These are phyloP conservation scores for Fulica atra DNA, from an alignment of 2,113 vertebrate species.

Conservation along the genomic window DNA sequence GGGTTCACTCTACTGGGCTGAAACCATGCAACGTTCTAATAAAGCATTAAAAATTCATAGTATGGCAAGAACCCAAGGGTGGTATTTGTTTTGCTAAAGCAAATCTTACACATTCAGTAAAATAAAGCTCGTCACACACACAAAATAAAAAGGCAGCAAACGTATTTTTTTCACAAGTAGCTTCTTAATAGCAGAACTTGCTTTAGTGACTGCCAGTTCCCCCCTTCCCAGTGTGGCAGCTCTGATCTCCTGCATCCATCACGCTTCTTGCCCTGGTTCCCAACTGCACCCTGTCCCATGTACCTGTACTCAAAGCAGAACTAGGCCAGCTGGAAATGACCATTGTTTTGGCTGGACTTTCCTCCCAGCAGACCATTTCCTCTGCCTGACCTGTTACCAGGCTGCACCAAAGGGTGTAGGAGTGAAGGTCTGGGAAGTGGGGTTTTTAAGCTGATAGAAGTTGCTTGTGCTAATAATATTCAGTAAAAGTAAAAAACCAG, in stretches of 20 bases:
- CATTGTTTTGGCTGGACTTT: accelerated
- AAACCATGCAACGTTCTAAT: background rate
- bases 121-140: slow-evolving; percentile 17
- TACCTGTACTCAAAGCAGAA: accelerated
- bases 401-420: background rate
- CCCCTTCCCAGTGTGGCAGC: background rate
- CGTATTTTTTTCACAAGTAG: slow-evolving; percentile 14
- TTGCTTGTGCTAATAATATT: background rate
- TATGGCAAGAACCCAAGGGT: slow-evolving; percentile 32
- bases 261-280: accelerated
- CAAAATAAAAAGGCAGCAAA: background rate
- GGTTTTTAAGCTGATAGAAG: background rate
- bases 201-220: background rate
- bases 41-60: slow-evolving; percentile 43
- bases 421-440: background rate
- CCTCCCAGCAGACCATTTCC: background rate
- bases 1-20: background rate
- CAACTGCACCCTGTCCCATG: accelerated
- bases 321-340: background rate
- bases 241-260: background rate
- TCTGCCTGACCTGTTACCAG: background rate
- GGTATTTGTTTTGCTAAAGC: slow-evolving; percentile 48
- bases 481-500: background rate
- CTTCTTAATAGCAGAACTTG: slow-evolving; percentile 22
- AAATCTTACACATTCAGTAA: background rate